Evolutionary conservation across 2,888 invertebrate species (phyloP).

Genomic region (Volucella bombylans): DNA sequence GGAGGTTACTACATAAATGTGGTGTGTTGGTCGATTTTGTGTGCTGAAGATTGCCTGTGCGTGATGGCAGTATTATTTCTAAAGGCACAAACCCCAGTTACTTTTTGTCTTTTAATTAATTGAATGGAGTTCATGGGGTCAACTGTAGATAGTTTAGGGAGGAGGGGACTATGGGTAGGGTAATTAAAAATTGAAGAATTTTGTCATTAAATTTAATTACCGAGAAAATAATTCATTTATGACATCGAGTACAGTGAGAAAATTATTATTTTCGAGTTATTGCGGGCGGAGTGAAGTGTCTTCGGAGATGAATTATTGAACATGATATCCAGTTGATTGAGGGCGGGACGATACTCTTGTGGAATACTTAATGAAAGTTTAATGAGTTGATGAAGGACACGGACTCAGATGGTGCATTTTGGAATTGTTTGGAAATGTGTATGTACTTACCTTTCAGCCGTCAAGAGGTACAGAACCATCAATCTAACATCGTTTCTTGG

Average conservation of each 20-base stretch:
- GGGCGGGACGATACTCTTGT: background rate
- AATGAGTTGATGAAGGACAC: background rate
- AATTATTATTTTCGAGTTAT: conserved; percentile 51
- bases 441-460: too few species aligned
- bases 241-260: conserved; percentile 41
- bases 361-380: background rate
- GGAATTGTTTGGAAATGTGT: too few species aligned
- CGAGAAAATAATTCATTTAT: conserved; percentile 54
- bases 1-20: background rate
- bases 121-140: conserved; percentile 58
- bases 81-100: conserved; percentile 4
- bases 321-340: conserved; percentile 19
- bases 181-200: conserved; percentile 71
- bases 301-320: conserved; percentile 44
- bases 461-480: too few species aligned
- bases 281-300: conserved; percentile 13
- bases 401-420: too few species aligned
- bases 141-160: conserved; percentile 1
- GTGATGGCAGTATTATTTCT: conserved; percentile 28
- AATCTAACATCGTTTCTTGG: too few species aligned
- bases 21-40: conserved; percentile 6
- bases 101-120: conserved; percentile 38
- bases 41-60: conserved; percentile 50
- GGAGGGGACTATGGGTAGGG: background rate
- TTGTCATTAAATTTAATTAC: conserved; percentile 68